Base-by-base conservation (phyloP, 2,113 vertebrate genomes). In the Macrotus californicus region DNA sequence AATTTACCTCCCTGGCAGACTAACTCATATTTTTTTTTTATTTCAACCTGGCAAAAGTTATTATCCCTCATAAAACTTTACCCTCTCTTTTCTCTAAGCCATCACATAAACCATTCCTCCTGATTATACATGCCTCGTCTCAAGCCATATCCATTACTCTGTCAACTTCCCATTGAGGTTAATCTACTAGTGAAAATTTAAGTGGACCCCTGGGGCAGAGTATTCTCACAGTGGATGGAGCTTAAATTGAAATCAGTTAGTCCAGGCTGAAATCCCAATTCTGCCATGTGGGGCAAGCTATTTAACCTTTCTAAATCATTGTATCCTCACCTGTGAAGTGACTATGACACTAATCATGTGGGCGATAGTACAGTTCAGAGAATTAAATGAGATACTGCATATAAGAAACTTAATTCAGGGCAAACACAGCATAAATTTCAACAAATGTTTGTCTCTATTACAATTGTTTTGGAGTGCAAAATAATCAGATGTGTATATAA, bases 11-110 rank as follows among this genome's bases (percentile, higher is more conserved):
- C 69, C 56, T 87, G 59, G 82, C 93, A 89, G 86, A 89, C 48
- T 93, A 93, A 67, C 89, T 94, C 84, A 80, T 93, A 43, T 73
- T 3, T 73, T 91, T 81, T 94, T 94, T 94, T 89, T 83, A 89
- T 52, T 83, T 93, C 69, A 85, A 72, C 91, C 79, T 96, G 73
- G 94, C 77, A 96, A 80, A 97, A 94, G 79, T 97, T 97, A 97
- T 91, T 95, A 75, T 94, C 82, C 86, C 96, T 96, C 95, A 95
- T 97, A 97, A 97, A 97, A 96, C 89, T 95, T 95, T 79, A 96
- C 95, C 70, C 83, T 59, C 13, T 87, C 76, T 95, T 70, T 95
- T 91, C 91, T 96, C 69, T 96, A 89, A 96, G 91, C 90, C 91
- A 94, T 91, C 94, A 66, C 77, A 91, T 91, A 97, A 97, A 86